These are phyloP conservation scores for Musca domestica DNA, from an alignment of 1,140 invertebrate genomes.

Conservation along the genomic window DNA sequence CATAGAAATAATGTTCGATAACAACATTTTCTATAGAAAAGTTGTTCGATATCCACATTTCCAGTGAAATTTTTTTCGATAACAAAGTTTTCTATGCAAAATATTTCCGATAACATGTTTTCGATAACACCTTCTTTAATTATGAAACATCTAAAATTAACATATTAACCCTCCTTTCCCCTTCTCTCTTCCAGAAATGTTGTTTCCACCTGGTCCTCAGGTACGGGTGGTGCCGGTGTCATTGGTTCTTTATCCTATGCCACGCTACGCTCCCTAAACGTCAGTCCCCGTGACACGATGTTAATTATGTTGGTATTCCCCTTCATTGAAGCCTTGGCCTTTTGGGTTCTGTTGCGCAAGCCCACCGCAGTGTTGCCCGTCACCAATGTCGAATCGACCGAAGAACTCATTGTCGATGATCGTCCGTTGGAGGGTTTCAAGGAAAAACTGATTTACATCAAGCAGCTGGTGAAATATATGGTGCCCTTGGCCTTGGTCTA, in stretches of 20 bases:
- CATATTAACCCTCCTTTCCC: background rate
- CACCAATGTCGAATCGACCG: conserved; percentile 41
- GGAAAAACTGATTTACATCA: conserved; percentile 61
- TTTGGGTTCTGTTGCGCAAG: conserved; percentile 60
- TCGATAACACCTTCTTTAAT: too few relatives aligned
- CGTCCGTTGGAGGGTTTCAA: conserved; percentile 51
- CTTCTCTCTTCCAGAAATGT: conserved; percentile 61
- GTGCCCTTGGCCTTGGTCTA: conserved; percentile 78
- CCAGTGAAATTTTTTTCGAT: too few relatives aligned
- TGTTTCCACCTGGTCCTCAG: conserved; percentile 82
- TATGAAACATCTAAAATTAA: too few relatives aligned
- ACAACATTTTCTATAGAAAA: too few relatives aligned
- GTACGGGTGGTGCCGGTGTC: conserved; percentile 80
- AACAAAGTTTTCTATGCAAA: too few relatives aligned
- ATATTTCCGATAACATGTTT: too few relatives aligned
- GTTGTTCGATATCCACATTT: too few relatives aligned
- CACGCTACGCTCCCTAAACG: conserved; percentile 59
- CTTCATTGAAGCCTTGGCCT: conserved; percentile 64
- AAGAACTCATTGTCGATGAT: conserved; percentile 41
- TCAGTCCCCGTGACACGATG: conserved; percentile 66
- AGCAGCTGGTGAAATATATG: conserved; percentile 74
- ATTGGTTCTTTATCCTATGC: conserved; percentile 77
- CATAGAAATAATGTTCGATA: too few relatives aligned
- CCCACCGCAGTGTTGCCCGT: conserved; percentile 40
- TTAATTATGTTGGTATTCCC: conserved; percentile 74